Percentiles rank a stretch among this genome's conserved stretches.
Evolutionary conservation across 2,888 invertebrate genomes (phyloP).

Genomic region (Calameuta pallipes): DNA sequence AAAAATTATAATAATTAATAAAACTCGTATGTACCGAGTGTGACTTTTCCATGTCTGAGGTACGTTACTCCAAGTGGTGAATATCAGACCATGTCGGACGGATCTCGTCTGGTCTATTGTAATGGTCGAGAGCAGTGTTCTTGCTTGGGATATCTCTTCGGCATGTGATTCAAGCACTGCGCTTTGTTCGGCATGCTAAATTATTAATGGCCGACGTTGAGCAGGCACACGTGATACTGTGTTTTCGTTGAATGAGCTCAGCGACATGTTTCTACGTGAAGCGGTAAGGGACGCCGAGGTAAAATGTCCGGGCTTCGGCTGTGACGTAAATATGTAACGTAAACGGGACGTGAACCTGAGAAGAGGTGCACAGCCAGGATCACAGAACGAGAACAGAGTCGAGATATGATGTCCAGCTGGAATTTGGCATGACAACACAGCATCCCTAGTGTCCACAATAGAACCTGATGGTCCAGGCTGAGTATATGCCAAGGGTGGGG

Average conservation of each 20-base stretch:
- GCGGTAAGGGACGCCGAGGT: neutral
- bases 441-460: neutral
- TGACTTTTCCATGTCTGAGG: neutral
- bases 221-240: neutral
- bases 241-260: neutral
- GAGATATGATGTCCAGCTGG: neutral
- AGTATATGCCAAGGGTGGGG: neutral
- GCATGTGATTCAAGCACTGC: slow-evolving; percentile 45
- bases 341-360: slow-evolving; percentile 33
- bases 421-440: neutral
- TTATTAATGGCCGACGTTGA: slow-evolving; percentile 41
- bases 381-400: neutral
- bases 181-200: slow-evolving; percentile 46
- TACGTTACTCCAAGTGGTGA: neutral
- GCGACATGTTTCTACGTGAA: neutral
- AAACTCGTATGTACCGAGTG: neutral
- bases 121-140: neutral
- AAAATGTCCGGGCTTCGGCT: neutral
- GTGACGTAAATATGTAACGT: slow-evolving; percentile 55
- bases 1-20: neutral
- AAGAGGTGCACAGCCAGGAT: neutral
- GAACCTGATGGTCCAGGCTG: neutral
- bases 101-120: neutral
- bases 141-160: neutral
- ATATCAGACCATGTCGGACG: neutral